Percentiles rank a stretch among this genome's conserved stretches.
Conservation (phyloP, 2,113 vertebrate genomes). For the Atractosteus spatula region DNA sequence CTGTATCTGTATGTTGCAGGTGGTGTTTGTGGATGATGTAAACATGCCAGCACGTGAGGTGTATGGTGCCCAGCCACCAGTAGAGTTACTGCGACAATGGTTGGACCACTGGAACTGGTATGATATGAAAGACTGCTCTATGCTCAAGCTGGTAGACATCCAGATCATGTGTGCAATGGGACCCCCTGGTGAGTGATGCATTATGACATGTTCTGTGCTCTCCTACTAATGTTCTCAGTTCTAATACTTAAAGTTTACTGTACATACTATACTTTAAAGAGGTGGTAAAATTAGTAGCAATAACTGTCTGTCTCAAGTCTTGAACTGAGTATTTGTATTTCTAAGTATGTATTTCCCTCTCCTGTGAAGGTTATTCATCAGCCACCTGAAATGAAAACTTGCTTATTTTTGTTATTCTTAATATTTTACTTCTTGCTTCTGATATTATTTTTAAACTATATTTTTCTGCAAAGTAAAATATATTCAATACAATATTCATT, state of each 20-base stretch:
- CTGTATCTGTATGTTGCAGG: slow-evolving; percentile 48
- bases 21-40: slow-evolving; percentile 90
- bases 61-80: slow-evolving; percentile 86
- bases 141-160: slow-evolving; percentile 79
- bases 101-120: slow-evolving; percentile 93
- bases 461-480: no score
- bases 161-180: slow-evolving; percentile 90
- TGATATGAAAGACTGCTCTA: slow-evolving; percentile 80
- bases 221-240: no score
- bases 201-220: no score
- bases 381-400: no score
- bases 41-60: slow-evolving; percentile 90
- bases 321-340: not conserved
- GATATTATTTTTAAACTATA: no score
- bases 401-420: no score
- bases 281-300: not conserved
- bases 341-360: not conserved
- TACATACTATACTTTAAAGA: not conserved
- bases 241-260: no score
- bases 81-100: slow-evolving; percentile 89
- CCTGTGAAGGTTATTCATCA: not conserved
- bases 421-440: no score
- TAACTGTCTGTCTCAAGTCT: no score
- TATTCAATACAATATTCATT: not conserved
- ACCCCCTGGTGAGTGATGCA: slow-evolving; percentile 72